phyloP scores from a whole-genome alignment of 2,888 invertebrate genomes.

The Nemotelus nigrinus region DNA sequence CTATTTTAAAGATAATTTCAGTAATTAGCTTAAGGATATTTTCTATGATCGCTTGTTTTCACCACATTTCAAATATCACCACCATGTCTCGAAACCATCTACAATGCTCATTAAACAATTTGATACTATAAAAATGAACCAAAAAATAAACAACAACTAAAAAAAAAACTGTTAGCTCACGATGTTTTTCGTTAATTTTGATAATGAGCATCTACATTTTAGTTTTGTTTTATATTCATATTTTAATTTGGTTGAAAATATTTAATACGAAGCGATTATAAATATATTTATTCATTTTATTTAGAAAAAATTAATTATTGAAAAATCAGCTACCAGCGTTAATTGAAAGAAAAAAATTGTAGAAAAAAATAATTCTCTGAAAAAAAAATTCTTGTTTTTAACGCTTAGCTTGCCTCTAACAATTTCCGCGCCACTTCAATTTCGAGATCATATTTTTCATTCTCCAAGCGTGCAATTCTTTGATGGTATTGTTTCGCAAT shows the following conservation, averaged over 20 bases:
- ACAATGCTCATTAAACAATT: no score
- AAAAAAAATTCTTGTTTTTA: not conserved
- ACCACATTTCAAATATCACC: no score
- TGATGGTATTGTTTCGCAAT: slow-evolving; percentile 86
- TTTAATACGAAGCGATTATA: not conserved
- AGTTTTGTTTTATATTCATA: not conserved
- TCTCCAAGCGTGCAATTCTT: slow-evolving; percentile 89
- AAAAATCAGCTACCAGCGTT: not conserved
- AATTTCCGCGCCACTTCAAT: slow-evolving; percentile 95
- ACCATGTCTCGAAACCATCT: no score
- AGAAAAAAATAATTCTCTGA: not conserved
- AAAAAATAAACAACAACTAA: not conserved
- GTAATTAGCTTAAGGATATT: no score
- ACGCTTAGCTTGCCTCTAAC: slow-evolving; percentile 79
- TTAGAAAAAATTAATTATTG: not conserved
- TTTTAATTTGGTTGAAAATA: not conserved
- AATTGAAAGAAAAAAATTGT: slow-evolving; percentile 14
- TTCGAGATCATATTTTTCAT: slow-evolving; percentile 98
- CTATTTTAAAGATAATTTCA: no score
- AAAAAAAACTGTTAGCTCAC: not conserved
- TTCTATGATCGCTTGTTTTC: no score
- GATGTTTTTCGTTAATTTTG: not conserved
- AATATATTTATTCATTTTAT: not conserved
- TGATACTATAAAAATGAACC: not conserved
- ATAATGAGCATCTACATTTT: not conserved